A percentile compares a stretch with the other conserved stretches of the same genome.
Evolutionary conservation across 1,140 invertebrate species (phyloP).

Genomic region (Anastrepha obliqua): DNA sequence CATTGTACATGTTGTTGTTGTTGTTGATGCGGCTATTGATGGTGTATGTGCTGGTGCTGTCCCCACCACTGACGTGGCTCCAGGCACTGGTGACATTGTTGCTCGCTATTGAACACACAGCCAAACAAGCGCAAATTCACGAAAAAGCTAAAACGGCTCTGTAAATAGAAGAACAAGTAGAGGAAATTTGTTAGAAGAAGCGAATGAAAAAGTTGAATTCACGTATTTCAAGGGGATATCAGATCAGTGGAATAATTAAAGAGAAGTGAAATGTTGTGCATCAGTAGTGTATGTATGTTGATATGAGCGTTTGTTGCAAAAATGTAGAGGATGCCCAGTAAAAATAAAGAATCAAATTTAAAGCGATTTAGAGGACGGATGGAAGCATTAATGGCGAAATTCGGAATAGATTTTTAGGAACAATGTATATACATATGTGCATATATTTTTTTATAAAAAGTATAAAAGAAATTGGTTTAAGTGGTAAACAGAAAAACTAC

Average conservation of each 20-base stretch:
- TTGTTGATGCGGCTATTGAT: background rate
- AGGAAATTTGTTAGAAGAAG: constrained; percentile 3
- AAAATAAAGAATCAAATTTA: background rate
- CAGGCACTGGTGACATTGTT: constrained; percentile 48
- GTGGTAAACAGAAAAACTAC: no score
- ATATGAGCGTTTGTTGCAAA: background rate
- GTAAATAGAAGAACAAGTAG: background rate
- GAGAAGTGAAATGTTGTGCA: constrained; percentile 5
- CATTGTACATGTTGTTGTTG: background rate
- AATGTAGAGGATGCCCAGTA: background rate
- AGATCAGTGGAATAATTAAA: constrained; percentile 21
- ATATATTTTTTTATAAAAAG: no score
- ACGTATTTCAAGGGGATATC: background rate
- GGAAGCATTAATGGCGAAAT: background rate
- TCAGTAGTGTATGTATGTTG: background rate
- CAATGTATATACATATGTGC: no score
- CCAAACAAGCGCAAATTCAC: background rate
- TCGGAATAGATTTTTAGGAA: no score
- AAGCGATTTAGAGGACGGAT: background rate
- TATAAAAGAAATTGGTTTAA: no score
- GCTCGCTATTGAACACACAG: background rate
- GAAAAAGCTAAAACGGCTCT: background rate
- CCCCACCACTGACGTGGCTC: constrained; percentile 10
- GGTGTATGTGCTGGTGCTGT: background rate
- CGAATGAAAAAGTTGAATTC: constrained; percentile 40